Evolutionary conservation across 2,888 invertebrate species (phyloP).

Genomic region (Oscheius sp.): DNA sequence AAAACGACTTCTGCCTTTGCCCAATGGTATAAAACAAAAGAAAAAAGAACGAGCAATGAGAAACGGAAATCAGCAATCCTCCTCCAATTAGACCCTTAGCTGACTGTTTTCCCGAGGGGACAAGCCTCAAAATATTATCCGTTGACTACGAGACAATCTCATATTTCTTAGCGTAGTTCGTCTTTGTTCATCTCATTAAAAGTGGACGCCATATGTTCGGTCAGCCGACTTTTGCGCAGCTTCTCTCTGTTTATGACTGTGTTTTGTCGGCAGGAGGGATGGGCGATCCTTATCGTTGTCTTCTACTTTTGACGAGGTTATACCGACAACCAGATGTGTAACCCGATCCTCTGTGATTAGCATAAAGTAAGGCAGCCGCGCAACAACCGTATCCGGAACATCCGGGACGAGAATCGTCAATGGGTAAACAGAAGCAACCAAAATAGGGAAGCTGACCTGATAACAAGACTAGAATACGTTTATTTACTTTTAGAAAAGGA

Average conservation of each 20-base stretch:
- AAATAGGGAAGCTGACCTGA: too few species aligned
- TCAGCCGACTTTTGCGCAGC: constrained; percentile 4
- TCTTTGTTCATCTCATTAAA: neutral
- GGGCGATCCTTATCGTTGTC: too few species aligned
- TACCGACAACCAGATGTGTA: neutral
- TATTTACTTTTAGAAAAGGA: too few species aligned
- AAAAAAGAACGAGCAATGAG: neutral
- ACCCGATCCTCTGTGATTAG: constrained; percentile 16
- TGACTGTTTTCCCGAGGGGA: neutral
- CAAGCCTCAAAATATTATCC: neutral
- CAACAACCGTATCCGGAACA: constrained; percentile 28
- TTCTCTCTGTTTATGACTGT: too few species aligned
- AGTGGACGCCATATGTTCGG: constrained; percentile 1
- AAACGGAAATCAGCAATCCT: neutral
- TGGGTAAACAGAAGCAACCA: constrained; percentile 1
- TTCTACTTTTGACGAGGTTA: too few species aligned
- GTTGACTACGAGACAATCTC: neutral
- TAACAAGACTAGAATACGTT: too few species aligned
- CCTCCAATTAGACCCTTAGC: neutral
- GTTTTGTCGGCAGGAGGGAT: too few species aligned
- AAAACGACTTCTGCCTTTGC: too few species aligned
- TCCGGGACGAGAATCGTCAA: constrained; percentile 6
- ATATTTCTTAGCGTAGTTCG: constrained; percentile 1
- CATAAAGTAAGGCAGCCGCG: constrained; percentile 21
- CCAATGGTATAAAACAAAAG: neutral